Evolutionary conservation across 2,888 invertebrate species (phyloP).

Genomic region (Rapana venosa): DNA sequence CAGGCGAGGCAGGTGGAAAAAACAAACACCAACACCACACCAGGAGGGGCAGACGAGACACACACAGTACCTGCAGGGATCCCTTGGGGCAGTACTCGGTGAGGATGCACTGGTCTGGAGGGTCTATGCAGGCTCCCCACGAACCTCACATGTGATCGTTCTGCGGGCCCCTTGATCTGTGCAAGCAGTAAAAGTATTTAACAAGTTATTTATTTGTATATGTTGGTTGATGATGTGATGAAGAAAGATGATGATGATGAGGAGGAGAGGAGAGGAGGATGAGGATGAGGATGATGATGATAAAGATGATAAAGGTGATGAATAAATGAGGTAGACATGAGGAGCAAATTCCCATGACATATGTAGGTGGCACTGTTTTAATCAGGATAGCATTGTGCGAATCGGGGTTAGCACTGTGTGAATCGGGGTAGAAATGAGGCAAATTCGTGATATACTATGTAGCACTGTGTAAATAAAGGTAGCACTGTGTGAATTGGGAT

Average conservation of each 20-base stretch:
- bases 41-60: background rate
- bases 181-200: background rate
- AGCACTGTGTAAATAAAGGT: too few species aligned
- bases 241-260: background rate
- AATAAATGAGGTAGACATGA: background rate
- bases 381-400: too few species aligned
- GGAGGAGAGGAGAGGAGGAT: background rate
- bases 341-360: background rate
- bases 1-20: too few species aligned
- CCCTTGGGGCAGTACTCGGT: conserved; percentile 98
- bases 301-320: too few species aligned
- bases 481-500: too few species aligned
- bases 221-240: background rate
- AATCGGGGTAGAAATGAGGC: too few species aligned
- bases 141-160: conserved; percentile 94
- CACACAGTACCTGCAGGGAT: conserved; percentile 82
- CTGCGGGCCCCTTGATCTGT: conserved; percentile 90
- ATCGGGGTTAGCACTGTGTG: too few species aligned
- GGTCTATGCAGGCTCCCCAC: conserved; percentile 93
- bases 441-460: too few species aligned
- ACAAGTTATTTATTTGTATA: background rate
- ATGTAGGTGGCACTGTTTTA: too few species aligned
- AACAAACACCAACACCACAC: too few species aligned
- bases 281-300: too few species aligned
- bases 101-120: conserved; percentile 88